Evolutionary conservation across 2,797 vertebrate genomes (phyloP), one percentile per base, ranked within the genome.

Genomic region (Stomatorhinus walkeri): DNA sequence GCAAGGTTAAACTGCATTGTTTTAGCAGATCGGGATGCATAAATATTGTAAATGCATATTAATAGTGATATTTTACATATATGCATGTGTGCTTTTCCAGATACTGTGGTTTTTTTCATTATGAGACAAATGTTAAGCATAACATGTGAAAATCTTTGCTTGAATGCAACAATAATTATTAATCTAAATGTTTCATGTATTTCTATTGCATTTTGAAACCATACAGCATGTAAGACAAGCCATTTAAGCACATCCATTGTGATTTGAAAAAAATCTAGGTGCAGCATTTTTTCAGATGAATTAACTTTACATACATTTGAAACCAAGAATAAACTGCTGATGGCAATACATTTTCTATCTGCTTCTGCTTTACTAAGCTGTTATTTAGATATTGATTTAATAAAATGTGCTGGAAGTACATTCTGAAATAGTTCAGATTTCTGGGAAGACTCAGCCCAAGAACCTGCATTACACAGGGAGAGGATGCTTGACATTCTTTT

Each of bases 401-500:
- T 19, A 48, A 59, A 40, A 49, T 59, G 49, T 64, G 9, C 59
- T 28, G 59, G 59, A 64, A 64, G 9, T 64, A 64, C 22, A 64
- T 64, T 64, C 59, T 64, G 22, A 64, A 64, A 64, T 64, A 64
- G 9, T 28, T 64, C 22, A 64, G 59, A 64, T 64, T 48, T 85
- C 43, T 22, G 16, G 48, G 48, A 48, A 85, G 48, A 48, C 3
- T 5, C 76, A 88, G 76, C n/a, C 46, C 46, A 12, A 84, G 46
- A 22, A 84, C 88, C 88, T 85, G 22, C n/a, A 59, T 85, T 56
- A 89, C 48, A 61, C 84, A 89, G 46, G 6, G 61, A 54, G 88
- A 64, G 64, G 28, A 87, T 14, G 51, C 76, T 89, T 68, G 48
- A 76, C 85, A 87, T 87, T 89, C 83, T 76, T 87, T 12, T 64